Percentiles rank a stretch among this genome's conserved stretches.
phyloP scores from a whole-genome alignment of 2,888 invertebrate genomes.

The Prosopocoilus inquinatus region DNA sequence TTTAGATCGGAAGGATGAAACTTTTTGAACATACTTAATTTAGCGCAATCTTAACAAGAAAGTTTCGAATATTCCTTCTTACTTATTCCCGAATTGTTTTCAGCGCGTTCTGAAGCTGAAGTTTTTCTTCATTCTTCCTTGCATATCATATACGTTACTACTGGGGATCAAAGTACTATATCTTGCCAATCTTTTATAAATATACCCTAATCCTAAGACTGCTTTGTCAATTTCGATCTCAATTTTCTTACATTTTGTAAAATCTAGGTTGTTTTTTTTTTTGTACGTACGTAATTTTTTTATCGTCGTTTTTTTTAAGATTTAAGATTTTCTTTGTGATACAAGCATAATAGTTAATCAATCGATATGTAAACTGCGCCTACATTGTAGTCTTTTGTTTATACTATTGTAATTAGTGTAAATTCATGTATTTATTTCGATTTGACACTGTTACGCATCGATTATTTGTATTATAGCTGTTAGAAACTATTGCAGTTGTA shows the following conservation, averaged over 20 bases:
- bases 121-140: conserved; percentile 26
- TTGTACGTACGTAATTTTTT: conserved; percentile 1
- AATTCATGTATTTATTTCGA: conserved; percentile 47
- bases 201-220: conserved; percentile 43
- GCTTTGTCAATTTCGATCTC: conserved; percentile 47
- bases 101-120: neutral
- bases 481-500: conserved; percentile 49
- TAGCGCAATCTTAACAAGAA: no score
- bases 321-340: conserved; percentile 31
- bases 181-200: conserved; percentile 41
- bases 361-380: conserved; percentile 22
- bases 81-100: neutral
- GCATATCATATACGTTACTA: conserved; percentile 31
- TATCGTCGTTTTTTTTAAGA: no score
- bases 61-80: no score
- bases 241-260: conserved; percentile 24
- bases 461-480: conserved; percentile 50
- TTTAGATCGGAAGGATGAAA: no score
- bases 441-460: conserved; percentile 40
- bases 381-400: conserved; percentile 30
- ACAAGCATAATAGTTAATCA: conserved; percentile 11
- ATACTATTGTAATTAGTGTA: conserved; percentile 40
- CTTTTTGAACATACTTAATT: no score
- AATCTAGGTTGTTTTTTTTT: neutral
- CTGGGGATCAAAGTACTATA: conserved; percentile 45